A percentile compares a stretch with the other conserved stretches of the same genome.
phyloP scores from a whole-genome alignment of 2,888 invertebrate species.

The Drosophila suboccidentalis region DNA sequence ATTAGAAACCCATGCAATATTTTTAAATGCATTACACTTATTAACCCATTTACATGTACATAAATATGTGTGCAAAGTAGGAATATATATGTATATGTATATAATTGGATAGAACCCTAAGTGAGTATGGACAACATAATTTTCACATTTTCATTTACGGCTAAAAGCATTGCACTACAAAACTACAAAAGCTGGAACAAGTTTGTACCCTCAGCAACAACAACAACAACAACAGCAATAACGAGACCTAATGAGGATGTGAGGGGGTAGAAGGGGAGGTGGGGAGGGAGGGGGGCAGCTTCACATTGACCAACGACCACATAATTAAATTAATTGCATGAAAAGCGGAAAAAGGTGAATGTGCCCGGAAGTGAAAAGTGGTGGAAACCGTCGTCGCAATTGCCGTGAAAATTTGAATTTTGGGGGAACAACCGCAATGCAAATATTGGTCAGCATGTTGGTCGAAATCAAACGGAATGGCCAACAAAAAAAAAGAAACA shows the following conservation, averaged over 20 bases:
- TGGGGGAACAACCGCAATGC: slow-evolving; percentile 51
- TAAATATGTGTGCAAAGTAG: background rate
- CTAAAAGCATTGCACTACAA: slow-evolving; percentile 65
- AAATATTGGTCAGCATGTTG: slow-evolving; percentile 50
- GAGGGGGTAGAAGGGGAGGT: background rate
- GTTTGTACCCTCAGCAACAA: slow-evolving; percentile 23
- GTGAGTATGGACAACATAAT: slow-evolving; percentile 40
- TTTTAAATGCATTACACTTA: slow-evolving; percentile 2
- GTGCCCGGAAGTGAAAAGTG: slow-evolving; percentile 6
- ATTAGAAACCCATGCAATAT: background rate
- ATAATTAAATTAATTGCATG: slow-evolving; percentile 81
- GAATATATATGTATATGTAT: slow-evolving; percentile 5
- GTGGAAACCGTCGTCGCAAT: background rate
- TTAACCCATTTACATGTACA: slow-evolving; percentile 20
- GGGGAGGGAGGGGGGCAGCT: background rate
- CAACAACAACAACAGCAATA: slow-evolving; percentile 6
- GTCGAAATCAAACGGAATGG: slow-evolving; percentile 28
- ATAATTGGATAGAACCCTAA: slow-evolving; percentile 14
- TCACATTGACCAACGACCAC: slow-evolving; percentile 62
- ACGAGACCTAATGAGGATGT: slow-evolving; percentile 36
- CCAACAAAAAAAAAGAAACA: background rate
- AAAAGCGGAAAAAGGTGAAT: slow-evolving; percentile 52
- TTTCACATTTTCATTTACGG: slow-evolving; percentile 68
- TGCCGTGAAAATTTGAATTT: slow-evolving; percentile 20
- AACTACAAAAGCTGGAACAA: slow-evolving; percentile 32